These are phyloP conservation scores for Bombyx mandarina DNA, from an alignment of 1,140 invertebrate species.

Conservation along the genomic window DNA sequence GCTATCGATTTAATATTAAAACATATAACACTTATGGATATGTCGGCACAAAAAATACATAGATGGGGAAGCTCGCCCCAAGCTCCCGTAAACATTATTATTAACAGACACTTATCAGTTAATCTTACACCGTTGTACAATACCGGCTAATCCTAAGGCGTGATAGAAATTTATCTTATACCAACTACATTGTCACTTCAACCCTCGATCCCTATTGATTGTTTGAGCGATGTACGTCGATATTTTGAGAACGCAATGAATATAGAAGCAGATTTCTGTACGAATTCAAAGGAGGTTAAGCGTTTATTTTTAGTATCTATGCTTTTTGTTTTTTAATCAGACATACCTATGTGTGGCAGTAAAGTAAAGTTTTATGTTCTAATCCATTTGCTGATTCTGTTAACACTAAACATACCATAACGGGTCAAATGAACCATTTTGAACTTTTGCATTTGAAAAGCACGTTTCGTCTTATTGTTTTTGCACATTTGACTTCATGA, in stretches of 20 bases:
- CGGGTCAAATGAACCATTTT: no score
- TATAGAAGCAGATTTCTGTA: neutral
- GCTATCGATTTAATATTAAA: neutral
- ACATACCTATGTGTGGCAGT: no score
- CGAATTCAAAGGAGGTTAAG: no score
- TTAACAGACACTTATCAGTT: slow-evolving; percentile 68
- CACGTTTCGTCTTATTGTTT: no score
- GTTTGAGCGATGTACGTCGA: neutral
- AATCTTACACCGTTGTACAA: slow-evolving; percentile 65
- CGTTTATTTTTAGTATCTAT: no score
- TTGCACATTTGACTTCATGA: no score
- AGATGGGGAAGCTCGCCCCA: slow-evolving; percentile 16
- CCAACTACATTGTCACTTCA: slow-evolving; percentile 47
- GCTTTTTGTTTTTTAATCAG: no score
- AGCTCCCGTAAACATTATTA: slow-evolving; percentile 48
- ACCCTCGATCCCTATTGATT: slow-evolving; percentile 22
- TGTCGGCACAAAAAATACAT: slow-evolving; percentile 2
- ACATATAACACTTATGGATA: no score
- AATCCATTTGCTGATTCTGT: no score
- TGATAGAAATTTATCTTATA: slow-evolving; percentile 67
- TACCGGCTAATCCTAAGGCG: slow-evolving; percentile 59
- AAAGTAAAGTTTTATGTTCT: no score
- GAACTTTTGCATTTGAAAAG: no score
- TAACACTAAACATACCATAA: no score
- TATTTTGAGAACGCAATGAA: slow-evolving; percentile 4